Conservation (phyloP, 2,113 vertebrate species). For the Takifugu bimaculatus region DNA sequence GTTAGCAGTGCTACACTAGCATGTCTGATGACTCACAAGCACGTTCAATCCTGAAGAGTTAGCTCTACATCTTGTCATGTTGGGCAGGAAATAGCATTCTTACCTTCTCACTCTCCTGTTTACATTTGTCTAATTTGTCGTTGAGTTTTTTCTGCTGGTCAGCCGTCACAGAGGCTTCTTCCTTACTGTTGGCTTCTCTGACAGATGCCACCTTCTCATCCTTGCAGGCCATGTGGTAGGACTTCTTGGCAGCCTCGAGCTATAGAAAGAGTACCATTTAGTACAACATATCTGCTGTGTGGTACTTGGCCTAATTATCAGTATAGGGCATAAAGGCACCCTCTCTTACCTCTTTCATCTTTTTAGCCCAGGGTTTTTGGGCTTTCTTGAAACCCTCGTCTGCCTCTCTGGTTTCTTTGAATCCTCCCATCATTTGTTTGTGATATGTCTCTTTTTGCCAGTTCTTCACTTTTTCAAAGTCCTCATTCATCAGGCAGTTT, state of each 20-base stretch:
- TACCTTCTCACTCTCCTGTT: conserved; percentile 93
- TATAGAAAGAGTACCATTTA: conserved; percentile 38
- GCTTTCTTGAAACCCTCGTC: conserved; percentile 95
- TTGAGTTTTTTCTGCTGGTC: conserved; percentile 95
- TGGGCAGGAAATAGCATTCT: neutral
- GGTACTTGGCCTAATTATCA: neutral
- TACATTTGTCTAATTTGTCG: conserved; percentile 95
- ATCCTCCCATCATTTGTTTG: conserved; percentile 98
- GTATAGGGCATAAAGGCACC: neutral
- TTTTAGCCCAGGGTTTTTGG: conserved; percentile 98
- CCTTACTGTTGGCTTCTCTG: conserved; percentile 87
- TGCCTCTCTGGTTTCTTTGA: conserved; percentile 96
- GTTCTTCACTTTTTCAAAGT: conserved; percentile 97
- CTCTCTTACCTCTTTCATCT: conserved; percentile 88
- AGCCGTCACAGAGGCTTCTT: conserved; percentile 79
- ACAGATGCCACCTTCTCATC: conserved; percentile 89
- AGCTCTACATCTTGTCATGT: no score
- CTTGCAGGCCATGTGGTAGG: conserved; percentile 92
- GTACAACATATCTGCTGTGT: neutral
- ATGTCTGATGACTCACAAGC: neutral
- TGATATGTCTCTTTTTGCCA: conserved; percentile 98
- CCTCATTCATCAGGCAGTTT: conserved; percentile 84
- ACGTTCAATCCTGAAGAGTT: neutral
- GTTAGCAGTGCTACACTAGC: neutral
- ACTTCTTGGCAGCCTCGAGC: conserved; percentile 91